A percentile compares a stretch with the other conserved stretches of the same genome.
These are phyloP conservation scores for Rhea americana DNA, from an alignment of 2,113 vertebrate species.

Conservation along the genomic window DNA sequence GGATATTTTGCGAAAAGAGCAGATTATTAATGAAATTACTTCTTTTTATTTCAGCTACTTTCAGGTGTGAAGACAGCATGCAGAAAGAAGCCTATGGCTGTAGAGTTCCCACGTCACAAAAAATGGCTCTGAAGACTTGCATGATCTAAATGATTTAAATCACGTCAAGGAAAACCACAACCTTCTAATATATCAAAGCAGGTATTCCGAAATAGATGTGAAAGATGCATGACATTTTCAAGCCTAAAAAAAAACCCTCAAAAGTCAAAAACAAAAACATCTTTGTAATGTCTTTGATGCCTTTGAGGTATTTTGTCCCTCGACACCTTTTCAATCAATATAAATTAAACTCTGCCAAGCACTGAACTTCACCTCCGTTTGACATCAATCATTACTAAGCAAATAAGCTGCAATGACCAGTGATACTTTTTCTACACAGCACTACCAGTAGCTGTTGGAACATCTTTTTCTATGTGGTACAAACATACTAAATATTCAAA, in stretches of 20 bases:
- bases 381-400: neutral
- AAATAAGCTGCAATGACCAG: neutral
- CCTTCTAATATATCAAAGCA: neutral
- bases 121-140: neutral
- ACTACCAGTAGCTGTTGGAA: neutral
- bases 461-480: neutral
- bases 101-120: neutral
- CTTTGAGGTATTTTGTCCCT: neutral
- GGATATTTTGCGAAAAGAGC: neutral
- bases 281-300: neutral
- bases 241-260: neutral
- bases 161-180: neutral
- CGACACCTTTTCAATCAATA: neutral
- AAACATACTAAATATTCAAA: neutral
- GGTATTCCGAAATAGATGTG: neutral
- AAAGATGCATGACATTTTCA: neutral
- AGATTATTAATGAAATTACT: neutral
- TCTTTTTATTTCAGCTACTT: neutral
- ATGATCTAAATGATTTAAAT: neutral
- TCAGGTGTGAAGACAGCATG: neutral
- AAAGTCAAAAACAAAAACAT: neutral
- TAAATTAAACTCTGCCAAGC: neutral
- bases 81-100: neutral
- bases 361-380: neutral
- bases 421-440: neutral